Conservation (phyloP, 2,888 invertebrate species). For the Phania funesta region DNA sequence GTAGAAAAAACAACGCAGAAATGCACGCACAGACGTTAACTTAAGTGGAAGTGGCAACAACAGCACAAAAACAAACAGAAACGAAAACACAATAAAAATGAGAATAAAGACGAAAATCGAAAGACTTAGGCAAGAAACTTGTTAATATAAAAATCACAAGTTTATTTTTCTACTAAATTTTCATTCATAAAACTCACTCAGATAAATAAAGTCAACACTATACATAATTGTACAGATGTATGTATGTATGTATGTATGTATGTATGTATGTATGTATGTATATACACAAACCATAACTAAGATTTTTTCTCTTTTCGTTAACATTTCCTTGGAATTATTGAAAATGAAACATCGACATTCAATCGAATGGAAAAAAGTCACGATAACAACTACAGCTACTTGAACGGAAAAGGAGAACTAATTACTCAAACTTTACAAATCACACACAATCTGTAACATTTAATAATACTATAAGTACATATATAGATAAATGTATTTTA, state of each 20-base stretch:
- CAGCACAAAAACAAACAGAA: no score
- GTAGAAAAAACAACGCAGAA: conserved; percentile 2
- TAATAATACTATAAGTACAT: background rate
- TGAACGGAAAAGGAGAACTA: conserved; percentile 57
- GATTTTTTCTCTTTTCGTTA: conserved; percentile 51
- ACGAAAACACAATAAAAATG: conserved; percentile 22
- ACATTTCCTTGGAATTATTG: conserved; percentile 64
- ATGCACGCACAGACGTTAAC: background rate
- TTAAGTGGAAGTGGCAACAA: conserved; percentile 36
- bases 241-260: conserved; percentile 1
- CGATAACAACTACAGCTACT: conserved; percentile 3
- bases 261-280: conserved; percentile 5
- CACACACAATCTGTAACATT: no score
- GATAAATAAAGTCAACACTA: conserved; percentile 33
- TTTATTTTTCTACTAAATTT: conserved; percentile 2
- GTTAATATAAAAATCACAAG: conserved; percentile 49
- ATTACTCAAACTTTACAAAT: conserved; percentile 56
- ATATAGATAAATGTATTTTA: no score
- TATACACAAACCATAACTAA: background rate
- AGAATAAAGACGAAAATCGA: conserved; percentile 40
- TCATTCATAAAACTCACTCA: conserved; percentile 64
- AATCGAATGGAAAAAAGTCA: conserved; percentile 22
- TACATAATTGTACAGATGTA: conserved; percentile 20
- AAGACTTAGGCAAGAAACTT: conserved; percentile 64
- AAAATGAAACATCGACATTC: conserved; percentile 56